Base-by-base conservation (phyloP, 2,797 vertebrate genomes). In the Cephalopachus bancanus region DNA sequence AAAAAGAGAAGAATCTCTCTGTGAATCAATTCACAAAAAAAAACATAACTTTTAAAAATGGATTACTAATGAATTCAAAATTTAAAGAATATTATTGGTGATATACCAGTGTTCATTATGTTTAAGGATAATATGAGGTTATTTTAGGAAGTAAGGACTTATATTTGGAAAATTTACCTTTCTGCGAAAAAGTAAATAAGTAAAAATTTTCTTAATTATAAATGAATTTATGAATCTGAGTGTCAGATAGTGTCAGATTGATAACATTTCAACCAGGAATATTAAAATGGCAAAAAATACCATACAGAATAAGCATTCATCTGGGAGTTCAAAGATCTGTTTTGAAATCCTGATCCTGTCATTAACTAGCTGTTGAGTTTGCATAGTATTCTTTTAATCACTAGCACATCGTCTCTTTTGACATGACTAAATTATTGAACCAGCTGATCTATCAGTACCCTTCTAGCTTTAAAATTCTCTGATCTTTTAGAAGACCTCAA, bases 151-250 rank as follows among this genome's bases (percentile, higher is more conserved):
- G n/a, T 24, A 84, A 67, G 22, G 28, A 64, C 3, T 9, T 89
- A 80, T 14, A 80, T 86, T 72, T 92, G 24, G 83, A n/a, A 69
- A 74, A 93, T 89, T 30, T 91, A 3, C 11, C 93, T 91, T 93
- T 57, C 26, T 65, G 15, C 5, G 49, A 76, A 69, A 89, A 91
- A 67, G 72, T 0, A 75, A 91, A 92, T 72, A 2, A 65, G 64
- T 51, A 44, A 62, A 83, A 71, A n/a, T 57, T 69, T 0, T 55
- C 11, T 16, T 87, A 55, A 55, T 81, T 37, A n/a, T 74, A 8
- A 91, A 83, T 81, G 14, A n/a, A 69, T 55, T 90, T 95, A 72
- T 49, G 84, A 94, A 78, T 64, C 62, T 57, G 30, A 24, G 80
- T 89, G 6, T 72, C 59, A 92, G 17, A 17, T 53, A 87, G 17